Conservation (phyloP, 2,797 vertebrate species). For the Cuculus canorus region DNA sequence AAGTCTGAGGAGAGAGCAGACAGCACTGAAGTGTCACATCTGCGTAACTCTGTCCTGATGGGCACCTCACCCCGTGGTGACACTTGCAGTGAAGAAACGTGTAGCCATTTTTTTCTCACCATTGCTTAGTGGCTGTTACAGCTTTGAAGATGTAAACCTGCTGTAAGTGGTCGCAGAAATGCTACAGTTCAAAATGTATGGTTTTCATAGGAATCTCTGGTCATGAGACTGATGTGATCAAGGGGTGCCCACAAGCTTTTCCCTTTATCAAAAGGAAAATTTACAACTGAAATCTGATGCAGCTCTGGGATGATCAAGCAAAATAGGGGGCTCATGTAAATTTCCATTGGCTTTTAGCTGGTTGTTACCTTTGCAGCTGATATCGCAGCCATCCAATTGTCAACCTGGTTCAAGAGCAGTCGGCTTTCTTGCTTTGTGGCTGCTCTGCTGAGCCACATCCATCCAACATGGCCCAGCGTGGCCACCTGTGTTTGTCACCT, state of each 20-base stretch:
- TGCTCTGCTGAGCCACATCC: background rate
- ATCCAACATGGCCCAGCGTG: background rate
- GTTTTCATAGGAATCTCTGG: background rate
- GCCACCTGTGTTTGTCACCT: background rate
- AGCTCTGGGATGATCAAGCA: too few species aligned
- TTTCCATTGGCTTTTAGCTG: rapidly evolving
- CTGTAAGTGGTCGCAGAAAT: background rate
- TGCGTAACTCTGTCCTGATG: background rate
- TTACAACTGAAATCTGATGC: background rate
- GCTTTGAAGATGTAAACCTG: background rate
- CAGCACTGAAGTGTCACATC: background rate
- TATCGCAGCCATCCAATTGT: rapidly evolving
- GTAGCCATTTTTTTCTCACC: background rate
- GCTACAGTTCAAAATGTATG: too few species aligned
- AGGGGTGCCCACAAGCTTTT: background rate
- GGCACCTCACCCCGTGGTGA: background rate
- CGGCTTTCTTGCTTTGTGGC: rapidly evolving
- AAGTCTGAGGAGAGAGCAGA: background rate
- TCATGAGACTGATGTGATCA: background rate
- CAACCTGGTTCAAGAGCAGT: background rate
- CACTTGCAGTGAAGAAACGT: background rate
- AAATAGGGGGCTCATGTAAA: background rate
- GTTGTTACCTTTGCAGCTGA: background rate
- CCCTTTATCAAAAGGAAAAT: background rate
- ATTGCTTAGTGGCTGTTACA: background rate